These are phyloP conservation scores for Oryctolagus cuniculus DNA, from an alignment of 2,113 vertebrate genomes.

Conservation along the genomic window DNA sequence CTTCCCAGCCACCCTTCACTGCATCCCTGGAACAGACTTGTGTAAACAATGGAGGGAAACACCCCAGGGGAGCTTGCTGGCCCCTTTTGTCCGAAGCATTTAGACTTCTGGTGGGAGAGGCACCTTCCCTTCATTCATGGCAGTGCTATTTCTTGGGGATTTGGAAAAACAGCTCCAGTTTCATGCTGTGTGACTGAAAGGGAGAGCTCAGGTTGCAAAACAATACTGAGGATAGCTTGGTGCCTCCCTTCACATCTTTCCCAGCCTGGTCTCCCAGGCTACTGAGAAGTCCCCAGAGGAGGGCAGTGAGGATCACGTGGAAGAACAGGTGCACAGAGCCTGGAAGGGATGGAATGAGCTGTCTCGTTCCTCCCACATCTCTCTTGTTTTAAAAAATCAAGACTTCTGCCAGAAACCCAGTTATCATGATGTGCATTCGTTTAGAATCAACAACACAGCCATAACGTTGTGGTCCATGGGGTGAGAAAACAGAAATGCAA, in stretches of 20 bases:
- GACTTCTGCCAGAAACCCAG: background rate
- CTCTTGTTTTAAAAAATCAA: slow-evolving; percentile 25
- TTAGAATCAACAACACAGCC: background rate
- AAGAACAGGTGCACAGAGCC: background rate
- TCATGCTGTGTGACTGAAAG: background rate
- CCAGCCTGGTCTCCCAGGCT: background rate
- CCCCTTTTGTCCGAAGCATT: background rate
- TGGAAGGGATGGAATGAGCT: background rate
- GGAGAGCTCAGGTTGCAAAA: background rate
- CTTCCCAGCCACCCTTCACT: background rate
- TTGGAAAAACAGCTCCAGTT: slow-evolving; percentile 21
- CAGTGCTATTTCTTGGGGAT: background rate
- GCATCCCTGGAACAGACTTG: background rate
- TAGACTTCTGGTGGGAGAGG: background rate
- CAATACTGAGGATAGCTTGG: background rate
- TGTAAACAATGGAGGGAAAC: background rate
- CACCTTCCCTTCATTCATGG: background rate
- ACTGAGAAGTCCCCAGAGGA: rapidly evolving
- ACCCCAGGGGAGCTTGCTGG: background rate
- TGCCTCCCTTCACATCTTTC: background rate
- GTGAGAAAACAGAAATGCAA: background rate
- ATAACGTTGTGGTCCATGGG: background rate
- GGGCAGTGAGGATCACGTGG: rapidly evolving
- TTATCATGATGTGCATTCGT: background rate
- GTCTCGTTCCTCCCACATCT: background rate